These are phyloP conservation scores for Ladona fulva DNA, from an alignment of 1,140 invertebrate genomes.

Conservation along the genomic window DNA sequence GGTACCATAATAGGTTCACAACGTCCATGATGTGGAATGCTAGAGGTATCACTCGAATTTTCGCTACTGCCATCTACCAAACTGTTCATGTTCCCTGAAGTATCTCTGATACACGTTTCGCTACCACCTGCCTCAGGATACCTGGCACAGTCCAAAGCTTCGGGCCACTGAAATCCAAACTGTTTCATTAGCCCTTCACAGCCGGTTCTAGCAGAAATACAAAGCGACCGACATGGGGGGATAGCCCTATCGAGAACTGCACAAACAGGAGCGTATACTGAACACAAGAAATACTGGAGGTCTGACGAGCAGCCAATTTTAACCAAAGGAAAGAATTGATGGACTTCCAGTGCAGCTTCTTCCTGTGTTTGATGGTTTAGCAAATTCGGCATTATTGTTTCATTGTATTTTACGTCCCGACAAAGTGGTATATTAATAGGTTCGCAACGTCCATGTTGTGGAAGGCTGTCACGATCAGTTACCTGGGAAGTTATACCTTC, in stretches of 20 bases:
- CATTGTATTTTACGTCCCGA: conserved; percentile 85
- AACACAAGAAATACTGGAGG: conserved; percentile 91
- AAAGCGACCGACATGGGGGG: conserved; percentile 85
- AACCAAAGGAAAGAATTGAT: conserved; percentile 90
- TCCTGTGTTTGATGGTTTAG: conserved; percentile 89
- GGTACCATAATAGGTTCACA: conserved; percentile 87
- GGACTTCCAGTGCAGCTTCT: conserved; percentile 86
- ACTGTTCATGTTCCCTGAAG: conserved; percentile 57
- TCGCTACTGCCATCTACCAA: not conserved
- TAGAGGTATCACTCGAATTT: not conserved
- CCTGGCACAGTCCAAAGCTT: conserved; percentile 80
- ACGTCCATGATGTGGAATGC: not conserved
- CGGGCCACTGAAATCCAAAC: conserved; percentile 93
- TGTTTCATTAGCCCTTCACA: conserved; percentile 88
- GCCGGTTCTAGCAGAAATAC: conserved; percentile 73
- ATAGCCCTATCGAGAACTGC: conserved; percentile 83
- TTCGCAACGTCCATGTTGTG: conserved; percentile 78
- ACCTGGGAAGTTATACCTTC: conserved; percentile 18
- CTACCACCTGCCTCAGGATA: conserved; percentile 66
- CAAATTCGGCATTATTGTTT: conserved; percentile 93
- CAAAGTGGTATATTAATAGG: conserved; percentile 88
- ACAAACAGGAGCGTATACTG: conserved; percentile 92
- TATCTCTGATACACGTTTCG: conserved; percentile 79
- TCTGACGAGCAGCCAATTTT: conserved; percentile 93
- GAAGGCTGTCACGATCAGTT: conserved; percentile 42